Conservation (phyloP, 2,888 invertebrate genomes). For the Smittia aterrima region DNA sequence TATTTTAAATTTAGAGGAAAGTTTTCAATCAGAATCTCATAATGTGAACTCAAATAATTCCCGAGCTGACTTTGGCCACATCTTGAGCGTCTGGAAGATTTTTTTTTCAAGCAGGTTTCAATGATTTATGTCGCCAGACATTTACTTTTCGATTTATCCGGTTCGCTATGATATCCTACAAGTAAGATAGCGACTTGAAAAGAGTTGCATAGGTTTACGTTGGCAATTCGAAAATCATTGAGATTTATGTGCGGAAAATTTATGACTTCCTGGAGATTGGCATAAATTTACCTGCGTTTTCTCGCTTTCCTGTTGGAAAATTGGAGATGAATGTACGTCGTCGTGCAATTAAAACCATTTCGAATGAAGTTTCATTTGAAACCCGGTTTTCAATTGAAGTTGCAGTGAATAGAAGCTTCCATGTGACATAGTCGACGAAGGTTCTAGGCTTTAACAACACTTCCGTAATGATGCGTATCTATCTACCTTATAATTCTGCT, state of each 20-base stretch:
- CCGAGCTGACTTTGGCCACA: no score
- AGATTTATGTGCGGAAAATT: slow-evolving; percentile 5
- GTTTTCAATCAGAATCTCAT: no score
- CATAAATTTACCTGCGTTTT: background rate
- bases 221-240: background rate
- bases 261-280: background rate
- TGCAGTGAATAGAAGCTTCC: background rate
- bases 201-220: background rate
- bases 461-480: background rate
- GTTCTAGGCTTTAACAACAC: background rate
- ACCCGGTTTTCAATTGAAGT: background rate
- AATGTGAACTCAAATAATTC: no score
- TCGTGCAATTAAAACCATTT: background rate
- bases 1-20: no score
- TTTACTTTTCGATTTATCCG: slow-evolving; percentile 4
- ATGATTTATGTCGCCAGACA: slow-evolving; percentile 1
- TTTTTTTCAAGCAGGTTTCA: no score
- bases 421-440: background rate
- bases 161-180: background rate
- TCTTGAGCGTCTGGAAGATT: no score
- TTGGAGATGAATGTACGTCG: background rate
- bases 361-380: no score
- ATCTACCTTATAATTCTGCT: background rate
- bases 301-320: background rate
- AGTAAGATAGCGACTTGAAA: background rate